These are phyloP conservation scores for Serinus canaria DNA, from an alignment of 2,113 vertebrate species.

Conservation along the genomic window DNA sequence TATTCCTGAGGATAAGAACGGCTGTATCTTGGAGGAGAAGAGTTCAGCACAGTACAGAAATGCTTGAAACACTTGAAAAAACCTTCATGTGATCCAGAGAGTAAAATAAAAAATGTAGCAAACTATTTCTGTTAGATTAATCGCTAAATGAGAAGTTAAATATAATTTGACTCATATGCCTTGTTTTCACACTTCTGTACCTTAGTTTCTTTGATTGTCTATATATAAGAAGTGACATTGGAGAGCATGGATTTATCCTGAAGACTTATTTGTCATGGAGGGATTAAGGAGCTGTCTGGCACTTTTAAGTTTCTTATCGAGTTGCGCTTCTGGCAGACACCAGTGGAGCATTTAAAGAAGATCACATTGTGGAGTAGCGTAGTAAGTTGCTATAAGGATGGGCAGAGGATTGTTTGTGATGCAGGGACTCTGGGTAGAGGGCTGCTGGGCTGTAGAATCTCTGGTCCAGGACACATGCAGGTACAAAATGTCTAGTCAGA, in stretches of 20 bases:
- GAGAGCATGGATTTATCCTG: slow-evolving; percentile 21
- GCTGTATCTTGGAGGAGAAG: neutral
- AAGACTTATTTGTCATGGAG: slow-evolving; percentile 23
- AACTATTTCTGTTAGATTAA: neutral
- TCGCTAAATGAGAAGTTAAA: neutral
- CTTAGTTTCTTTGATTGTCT: slow-evolving; percentile 27
- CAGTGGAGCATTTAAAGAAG: neutral
- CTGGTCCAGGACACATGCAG: neutral
- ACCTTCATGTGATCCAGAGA: neutral
- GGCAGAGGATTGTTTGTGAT: neutral
- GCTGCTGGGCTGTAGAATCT: neutral
- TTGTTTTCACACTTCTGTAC: neutral
- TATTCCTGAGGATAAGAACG: neutral
- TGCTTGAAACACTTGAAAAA: neutral
- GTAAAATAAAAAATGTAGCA: neutral
- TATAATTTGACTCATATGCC: neutral
- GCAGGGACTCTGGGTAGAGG: neutral
- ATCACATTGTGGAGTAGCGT: neutral
- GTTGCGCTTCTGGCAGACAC: neutral
- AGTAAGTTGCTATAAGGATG: slow-evolving; percentile 35
- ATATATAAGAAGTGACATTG: slow-evolving; percentile 43
- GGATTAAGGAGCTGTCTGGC: slow-evolving; percentile 27
- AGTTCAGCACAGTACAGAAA: neutral
- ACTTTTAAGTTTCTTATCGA: neutral
- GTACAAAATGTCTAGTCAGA: neutral